Evolutionary conservation across 2,888 invertebrate species (phyloP), one percentile per base, ranked within the genome.

Genomic region (Blera fallax): DNA sequence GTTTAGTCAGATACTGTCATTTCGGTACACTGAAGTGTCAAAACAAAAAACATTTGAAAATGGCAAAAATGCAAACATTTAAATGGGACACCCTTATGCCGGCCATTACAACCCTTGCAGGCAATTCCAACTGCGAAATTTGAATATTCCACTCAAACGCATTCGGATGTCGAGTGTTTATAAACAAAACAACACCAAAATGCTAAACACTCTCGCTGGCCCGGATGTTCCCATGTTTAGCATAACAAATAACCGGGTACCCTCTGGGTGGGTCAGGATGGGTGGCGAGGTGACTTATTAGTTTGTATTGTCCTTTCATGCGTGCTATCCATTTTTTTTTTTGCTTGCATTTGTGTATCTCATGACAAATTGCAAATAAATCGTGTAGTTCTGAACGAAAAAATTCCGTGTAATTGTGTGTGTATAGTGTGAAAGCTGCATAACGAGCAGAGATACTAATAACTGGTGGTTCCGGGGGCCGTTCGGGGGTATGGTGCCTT

Each of bases 351-450:
- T 64, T 62, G 65, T 84, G 79, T 73, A 79, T 79, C 50, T 40
- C 45, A 67, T 79, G 60, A 54, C 48, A 73, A 83, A 83, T 69
- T 79, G 52, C 54, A 79, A 50, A 84, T 79, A 79, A 79, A 72
- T 70, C 64, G 64, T 64, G 58, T 43, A 29, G 32, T 40, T 64
- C 32, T 21, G n/a, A n/a, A n/a, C n/a, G n/a, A n/a, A 52, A 77
- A 81, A 77, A 69, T 40, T 40, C 29, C 37, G 27, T 64, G 54
- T 64, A 56, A 79, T 79, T 79, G 27, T 43, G 70, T 60, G 48
- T 34, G 24, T 1, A 37, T 43, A n/a, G 29, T 14, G 52, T 72
- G 37, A 65, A 37, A 56, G 29, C 8, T 24, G 62, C 7, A 48
- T 78, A 73, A 79, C 43, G 79, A 79, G 73, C 64, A 65, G 50